Percentiles rank a stretch among this genome's conserved stretches.
Conservation (phyloP, 2,113 vertebrate species). For the Atractosteus spatula region DNA sequence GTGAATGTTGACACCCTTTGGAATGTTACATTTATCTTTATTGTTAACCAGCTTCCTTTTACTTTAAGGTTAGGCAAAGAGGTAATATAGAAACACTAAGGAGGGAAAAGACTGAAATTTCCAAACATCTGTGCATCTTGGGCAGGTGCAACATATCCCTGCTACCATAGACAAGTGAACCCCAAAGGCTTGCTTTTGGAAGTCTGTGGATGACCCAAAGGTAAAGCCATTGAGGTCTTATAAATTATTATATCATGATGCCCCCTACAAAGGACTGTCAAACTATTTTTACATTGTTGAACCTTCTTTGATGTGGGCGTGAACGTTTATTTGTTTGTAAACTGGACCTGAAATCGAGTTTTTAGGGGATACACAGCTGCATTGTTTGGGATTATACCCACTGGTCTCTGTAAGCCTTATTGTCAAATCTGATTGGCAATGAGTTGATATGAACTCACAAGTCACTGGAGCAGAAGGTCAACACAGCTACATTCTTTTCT, state of each 20-base stretch:
- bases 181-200: too few species aligned
- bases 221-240: not conserved
- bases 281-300: too few species aligned
- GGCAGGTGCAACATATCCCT: too few species aligned
- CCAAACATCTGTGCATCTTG: too few species aligned
- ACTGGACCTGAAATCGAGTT: not conserved
- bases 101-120: too few species aligned
- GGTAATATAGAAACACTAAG: too few species aligned
- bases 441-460: constrained; percentile 2
- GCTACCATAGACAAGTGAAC: too few species aligned
- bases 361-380: not conserved
- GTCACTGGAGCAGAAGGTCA: not conserved
- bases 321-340: too few species aligned
- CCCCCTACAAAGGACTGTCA: not conserved
- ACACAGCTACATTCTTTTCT: constrained; percentile 1
- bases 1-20: constrained; percentile 41
- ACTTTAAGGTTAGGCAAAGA: not conserved
- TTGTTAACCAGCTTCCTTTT: constrained; percentile 17
- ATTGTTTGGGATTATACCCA: not conserved
- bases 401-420: not conserved
- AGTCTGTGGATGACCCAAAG: not conserved
- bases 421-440: constrained; percentile 8
- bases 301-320: too few species aligned
- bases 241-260: not conserved
- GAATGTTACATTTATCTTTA: constrained; percentile 37